Base-by-base conservation (phyloP, 2,888 invertebrate species). In the Emmelina monodactyla region DNA sequence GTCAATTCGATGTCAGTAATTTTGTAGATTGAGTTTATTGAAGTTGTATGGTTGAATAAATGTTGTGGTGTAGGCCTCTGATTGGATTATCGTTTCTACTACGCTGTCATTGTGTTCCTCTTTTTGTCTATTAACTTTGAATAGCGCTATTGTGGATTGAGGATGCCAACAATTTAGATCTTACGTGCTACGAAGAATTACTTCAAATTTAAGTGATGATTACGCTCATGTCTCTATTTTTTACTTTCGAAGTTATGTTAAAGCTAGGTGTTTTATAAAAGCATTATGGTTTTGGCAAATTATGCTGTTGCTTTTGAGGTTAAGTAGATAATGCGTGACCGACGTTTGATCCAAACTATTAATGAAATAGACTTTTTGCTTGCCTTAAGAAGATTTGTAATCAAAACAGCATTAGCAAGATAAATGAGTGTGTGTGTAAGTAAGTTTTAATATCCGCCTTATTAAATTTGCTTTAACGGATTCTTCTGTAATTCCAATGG, bases 341-440 rank as follows among this genome's bases (percentile, higher is more conserved):
- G 47, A 59, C 63, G 11, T 25, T 25, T 34, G 14, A 34, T 30
- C 30, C 14, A 16, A 22, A 11, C n/a, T 11, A 25, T 25, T 25
- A 25, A 25, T 29, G 11, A 13, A n/a, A n/a, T n/a, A n/a, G n/a
- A n/a, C 11, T 4, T 25, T 25, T 25, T 25, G 9, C 5, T 25
- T 11, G n/a, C 3, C 25, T 25, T 11, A 25, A 9, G 25, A 11
- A 4, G 11, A n/a, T 7, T 25, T 25, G 59, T 65, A 72, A 76
- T 76, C 73, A 75, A 75, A 75, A 66, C 45, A 45, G 55, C 72
- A 76, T 76, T 76, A 76, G 71, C 50, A 45, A 51, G 50, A 51
- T 50, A n/a, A n/a, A n/a, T n/a, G n/a, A n/a, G n/a, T n/a, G n/a
- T n/a, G n/a, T n/a, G n/a, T n/a, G n/a, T n/a, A n/a, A n/a, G n/a